Evolutionary conservation across 2,797 vertebrate genomes (phyloP).

Genomic region (Scyliorhinus canicula): DNA sequence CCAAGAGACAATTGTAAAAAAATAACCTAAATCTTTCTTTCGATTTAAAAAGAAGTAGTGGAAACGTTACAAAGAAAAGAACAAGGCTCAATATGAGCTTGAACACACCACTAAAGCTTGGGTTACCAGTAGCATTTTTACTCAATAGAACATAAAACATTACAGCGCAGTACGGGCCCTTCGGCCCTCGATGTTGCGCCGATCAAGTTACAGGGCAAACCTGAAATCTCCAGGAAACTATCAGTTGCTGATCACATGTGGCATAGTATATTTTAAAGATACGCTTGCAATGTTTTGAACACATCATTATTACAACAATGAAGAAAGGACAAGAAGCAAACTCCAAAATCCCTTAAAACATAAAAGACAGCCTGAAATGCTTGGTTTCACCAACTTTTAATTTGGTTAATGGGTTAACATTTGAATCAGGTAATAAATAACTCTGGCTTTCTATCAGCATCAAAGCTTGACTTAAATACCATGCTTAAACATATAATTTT

Average conservation of each 20-base stretch:
- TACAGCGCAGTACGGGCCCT: too few species aligned
- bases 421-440: slow-evolving; percentile 3
- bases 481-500: slow-evolving; percentile 8
- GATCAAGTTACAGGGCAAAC: background rate
- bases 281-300: background rate
- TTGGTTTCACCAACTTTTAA: background rate
- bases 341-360: background rate
- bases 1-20: background rate
- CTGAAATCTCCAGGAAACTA: background rate
- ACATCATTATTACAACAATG: background rate
- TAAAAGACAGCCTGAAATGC: background rate
- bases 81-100: background rate
- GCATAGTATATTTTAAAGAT: background rate
- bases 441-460: background rate
- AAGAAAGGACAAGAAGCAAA: background rate
- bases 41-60: background rate
- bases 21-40: background rate
- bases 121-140: background rate
- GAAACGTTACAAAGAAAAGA: background rate
- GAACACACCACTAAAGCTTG: background rate
- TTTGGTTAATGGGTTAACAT: background rate
- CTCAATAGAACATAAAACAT: too few species aligned
- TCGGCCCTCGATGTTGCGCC: too few species aligned
- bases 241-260: background rate
- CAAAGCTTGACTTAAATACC: background rate